These are phyloP conservation scores for Reticulitermes speratus DNA, from an alignment of 1,140 invertebrate genomes.

Conservation along the genomic window DNA sequence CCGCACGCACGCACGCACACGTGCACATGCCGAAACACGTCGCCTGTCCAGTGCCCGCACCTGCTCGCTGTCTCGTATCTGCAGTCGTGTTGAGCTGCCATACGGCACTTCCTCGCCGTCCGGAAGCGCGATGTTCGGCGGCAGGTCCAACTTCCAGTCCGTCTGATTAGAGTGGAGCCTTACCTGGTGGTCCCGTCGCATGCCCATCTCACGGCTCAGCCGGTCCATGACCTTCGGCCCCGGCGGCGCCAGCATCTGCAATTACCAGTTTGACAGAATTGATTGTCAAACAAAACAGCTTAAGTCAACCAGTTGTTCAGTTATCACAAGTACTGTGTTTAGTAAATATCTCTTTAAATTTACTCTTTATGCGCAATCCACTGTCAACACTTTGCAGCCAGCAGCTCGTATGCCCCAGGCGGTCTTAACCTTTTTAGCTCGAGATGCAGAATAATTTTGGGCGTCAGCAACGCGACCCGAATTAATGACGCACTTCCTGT, in stretches of 20 bases:
- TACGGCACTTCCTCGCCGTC: constrained; percentile 71
- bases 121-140: constrained; percentile 65
- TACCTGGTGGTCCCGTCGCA: constrained; percentile 56
- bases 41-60: constrained; percentile 42
- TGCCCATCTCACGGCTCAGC: constrained; percentile 56
- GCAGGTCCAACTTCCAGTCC: constrained; percentile 63
- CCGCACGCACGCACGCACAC: too few species aligned
- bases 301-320: not conserved
- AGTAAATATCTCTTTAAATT: too few species aligned
- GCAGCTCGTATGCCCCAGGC: too few species aligned
- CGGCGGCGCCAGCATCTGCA: constrained; percentile 63
- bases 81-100: constrained; percentile 57
- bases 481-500: too few species aligned
- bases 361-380: too few species aligned
- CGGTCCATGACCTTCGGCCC: constrained; percentile 56
- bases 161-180: constrained; percentile 59
- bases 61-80: constrained; percentile 63
- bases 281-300: not conserved
- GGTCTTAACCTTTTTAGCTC: too few species aligned
- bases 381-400: too few species aligned
- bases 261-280: constrained; percentile 34
- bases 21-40: too few species aligned
- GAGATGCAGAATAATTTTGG: too few species aligned
- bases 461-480: too few species aligned
- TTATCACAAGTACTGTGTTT: too few species aligned